These are phyloP conservation scores for Trachelipus rathkii DNA, from an alignment of 1,140 invertebrate species.

Conservation along the genomic window DNA sequence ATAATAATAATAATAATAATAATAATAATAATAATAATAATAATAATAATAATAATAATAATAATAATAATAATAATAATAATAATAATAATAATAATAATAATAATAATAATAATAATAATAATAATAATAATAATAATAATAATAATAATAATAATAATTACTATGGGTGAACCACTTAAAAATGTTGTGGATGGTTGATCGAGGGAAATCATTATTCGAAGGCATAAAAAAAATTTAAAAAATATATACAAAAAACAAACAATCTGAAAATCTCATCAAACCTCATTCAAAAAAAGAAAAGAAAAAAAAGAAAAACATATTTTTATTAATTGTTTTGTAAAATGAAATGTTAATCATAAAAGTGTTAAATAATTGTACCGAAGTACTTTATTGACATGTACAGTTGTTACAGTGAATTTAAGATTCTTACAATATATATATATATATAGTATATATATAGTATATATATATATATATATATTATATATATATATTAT, in stretches of 20 bases:
- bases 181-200: too few relatives aligned
- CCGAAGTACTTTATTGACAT: too few relatives aligned
- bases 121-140: background rate
- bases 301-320: background rate
- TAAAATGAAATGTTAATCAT: too few relatives aligned
- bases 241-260: background rate
- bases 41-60: background rate
- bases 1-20: background rate
- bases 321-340: background rate
- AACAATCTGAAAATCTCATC: background rate
- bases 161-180: background rate
- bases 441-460: slow-evolving; percentile 24
- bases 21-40: background rate
- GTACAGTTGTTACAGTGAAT: background rate
- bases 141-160: too few relatives aligned
- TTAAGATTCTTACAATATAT: background rate
- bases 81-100: background rate
- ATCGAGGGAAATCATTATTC: too few relatives aligned
- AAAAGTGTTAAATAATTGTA: too few relatives aligned
- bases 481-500: too few relatives aligned
- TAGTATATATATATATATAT: slow-evolving; percentile 18
- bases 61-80: background rate
- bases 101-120: background rate
- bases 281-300: background rate
- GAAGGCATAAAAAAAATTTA: too few relatives aligned